phyloP scores from a whole-genome alignment of 2,113 vertebrate genomes.

The Octodon degus region DNA sequence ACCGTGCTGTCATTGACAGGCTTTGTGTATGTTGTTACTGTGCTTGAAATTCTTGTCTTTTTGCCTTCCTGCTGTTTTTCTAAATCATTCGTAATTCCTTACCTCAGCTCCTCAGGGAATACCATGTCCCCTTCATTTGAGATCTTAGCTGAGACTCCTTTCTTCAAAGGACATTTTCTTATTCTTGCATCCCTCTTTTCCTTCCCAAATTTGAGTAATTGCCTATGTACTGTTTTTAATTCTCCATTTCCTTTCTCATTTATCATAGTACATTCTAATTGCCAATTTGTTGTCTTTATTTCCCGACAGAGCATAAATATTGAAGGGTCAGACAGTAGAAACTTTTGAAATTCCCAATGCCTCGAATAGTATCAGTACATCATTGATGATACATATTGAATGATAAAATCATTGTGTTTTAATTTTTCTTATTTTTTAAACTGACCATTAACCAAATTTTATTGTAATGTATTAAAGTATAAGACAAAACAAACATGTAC shows the following conservation, averaged over 20 bases:
- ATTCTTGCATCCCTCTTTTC: neutral
- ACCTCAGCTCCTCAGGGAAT: neutral
- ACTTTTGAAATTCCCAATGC: neutral
- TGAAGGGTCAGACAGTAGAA: neutral
- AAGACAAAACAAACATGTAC: neutral
- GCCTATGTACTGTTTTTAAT: constrained; percentile 2
- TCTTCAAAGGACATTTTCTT: neutral
- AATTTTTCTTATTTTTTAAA: neutral
- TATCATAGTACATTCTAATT: constrained; percentile 40
- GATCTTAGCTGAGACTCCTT: neutral
- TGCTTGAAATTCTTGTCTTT: neutral
- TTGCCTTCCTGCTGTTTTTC: neutral
- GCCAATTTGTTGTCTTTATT: neutral
- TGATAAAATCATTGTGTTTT: constrained; percentile 13
- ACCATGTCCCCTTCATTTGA: neutral
- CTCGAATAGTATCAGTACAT: neutral
- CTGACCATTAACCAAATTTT: neutral
- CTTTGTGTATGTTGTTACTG: neutral
- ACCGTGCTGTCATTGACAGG: neutral
- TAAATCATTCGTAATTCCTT: neutral
- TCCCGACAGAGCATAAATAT: neutral
- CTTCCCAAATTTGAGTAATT: neutral
- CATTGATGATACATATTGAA: neutral
- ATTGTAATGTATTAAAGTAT: neutral
- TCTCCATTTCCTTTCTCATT: neutral